Conservation (phyloP, 2,113 vertebrate species). For the Procavia capensis region DNA sequence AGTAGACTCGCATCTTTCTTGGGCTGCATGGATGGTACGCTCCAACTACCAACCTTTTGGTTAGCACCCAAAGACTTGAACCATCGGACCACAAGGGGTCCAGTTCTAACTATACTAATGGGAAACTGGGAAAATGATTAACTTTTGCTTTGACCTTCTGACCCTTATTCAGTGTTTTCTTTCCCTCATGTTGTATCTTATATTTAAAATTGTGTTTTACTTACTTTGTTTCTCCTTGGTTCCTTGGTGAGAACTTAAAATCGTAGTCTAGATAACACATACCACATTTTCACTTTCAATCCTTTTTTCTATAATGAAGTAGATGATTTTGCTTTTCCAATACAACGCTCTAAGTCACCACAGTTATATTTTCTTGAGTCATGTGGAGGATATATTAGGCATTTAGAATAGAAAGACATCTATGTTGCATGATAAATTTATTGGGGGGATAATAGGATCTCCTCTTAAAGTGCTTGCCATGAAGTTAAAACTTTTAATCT, state of each 20-base stretch:
- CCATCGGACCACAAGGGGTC: too few relatives aligned
- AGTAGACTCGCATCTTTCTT: too few relatives aligned
- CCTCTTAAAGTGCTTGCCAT: background rate
- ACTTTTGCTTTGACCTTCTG: background rate
- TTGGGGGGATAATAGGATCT: background rate
- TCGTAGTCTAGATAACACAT: background rate
- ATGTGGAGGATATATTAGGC: background rate
- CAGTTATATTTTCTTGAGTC: background rate
- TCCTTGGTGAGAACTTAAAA: constrained; percentile 10
- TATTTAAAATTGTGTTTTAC: background rate
- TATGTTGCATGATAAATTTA: background rate
- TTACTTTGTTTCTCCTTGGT: background rate
- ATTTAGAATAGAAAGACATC: background rate
- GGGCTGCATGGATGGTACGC: too few relatives aligned
- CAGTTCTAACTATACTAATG: background rate
- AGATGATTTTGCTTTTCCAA: background rate
- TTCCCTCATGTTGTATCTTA: background rate
- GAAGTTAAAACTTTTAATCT: background rate
- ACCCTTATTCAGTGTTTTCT: background rate
- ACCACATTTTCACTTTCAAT: background rate
- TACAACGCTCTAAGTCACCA: background rate
- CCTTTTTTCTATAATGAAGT: constrained; percentile 8
- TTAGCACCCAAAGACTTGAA: too few relatives aligned
- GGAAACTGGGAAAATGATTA: background rate
- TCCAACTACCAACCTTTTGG: too few relatives aligned